phyloP scores from a whole-genome alignment of 2,113 vertebrate genomes.

The Neoarius graeffei region DNA sequence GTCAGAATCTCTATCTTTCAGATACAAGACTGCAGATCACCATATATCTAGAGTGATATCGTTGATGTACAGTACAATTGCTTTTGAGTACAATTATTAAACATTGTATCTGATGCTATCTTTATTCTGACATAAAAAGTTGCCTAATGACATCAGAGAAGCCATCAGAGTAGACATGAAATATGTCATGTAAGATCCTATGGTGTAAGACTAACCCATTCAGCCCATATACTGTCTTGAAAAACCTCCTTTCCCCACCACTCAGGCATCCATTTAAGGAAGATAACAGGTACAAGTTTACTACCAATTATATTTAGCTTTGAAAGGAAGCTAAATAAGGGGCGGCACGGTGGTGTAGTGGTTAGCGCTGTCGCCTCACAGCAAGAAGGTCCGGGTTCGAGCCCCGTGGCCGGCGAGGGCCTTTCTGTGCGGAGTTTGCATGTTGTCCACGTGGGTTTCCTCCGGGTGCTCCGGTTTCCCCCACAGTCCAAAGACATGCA shows the following conservation, averaged over 20 bases:
- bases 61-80: background rate
- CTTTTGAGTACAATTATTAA: conserved; percentile 11
- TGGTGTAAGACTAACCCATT: background rate
- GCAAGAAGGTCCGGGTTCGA: no score
- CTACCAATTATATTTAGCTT: background rate
- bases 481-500: no score
- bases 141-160: conserved; percentile 8
- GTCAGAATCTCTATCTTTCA: conserved; percentile 27
- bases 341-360: no score
- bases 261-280: background rate
- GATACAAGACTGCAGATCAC: conserved; percentile 17
- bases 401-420: no score
- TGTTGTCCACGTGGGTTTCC: no score
- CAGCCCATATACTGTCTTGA: background rate
- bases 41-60: conserved; percentile 23
- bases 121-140: conserved; percentile 21
- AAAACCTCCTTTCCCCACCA: conserved; percentile 6
- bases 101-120: background rate
- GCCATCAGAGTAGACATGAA: background rate
- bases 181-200: background rate
- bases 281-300: background rate
- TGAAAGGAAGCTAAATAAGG: background rate
- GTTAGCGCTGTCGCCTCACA: no score
- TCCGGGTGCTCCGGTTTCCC: no score
- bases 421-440: no score